These are phyloP conservation scores for Neostethus bicornis DNA, from an alignment of 2,797 vertebrate species.

Conservation along the genomic window DNA sequence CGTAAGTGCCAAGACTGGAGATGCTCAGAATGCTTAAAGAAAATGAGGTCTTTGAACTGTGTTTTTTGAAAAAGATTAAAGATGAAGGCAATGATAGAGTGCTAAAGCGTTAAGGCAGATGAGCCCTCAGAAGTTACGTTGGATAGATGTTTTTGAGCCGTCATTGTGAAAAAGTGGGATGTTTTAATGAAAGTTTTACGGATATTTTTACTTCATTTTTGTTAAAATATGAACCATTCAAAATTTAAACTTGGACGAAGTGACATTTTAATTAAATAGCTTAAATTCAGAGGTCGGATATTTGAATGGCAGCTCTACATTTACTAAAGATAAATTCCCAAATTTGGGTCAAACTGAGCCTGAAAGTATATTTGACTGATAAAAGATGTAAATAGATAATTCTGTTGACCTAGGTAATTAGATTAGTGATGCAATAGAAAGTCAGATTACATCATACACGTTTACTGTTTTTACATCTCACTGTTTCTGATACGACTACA, in stretches of 20 bases:
- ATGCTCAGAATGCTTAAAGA: slow-evolving; percentile 26
- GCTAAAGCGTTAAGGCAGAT: background rate
- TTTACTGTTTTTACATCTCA: too few species aligned
- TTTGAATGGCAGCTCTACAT: too few species aligned
- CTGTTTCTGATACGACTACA: too few species aligned
- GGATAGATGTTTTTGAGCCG: slow-evolving; percentile 4
- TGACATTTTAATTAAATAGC: background rate
- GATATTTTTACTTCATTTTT: background rate
- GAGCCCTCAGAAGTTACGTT: slow-evolving; percentile 13
- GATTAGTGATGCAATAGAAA: too few species aligned
- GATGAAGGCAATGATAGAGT: slow-evolving; percentile 37
- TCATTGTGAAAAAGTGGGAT: background rate
- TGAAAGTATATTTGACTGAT: too few species aligned
- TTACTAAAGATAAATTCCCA: too few species aligned
- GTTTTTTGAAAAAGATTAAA: slow-evolving; percentile 27
- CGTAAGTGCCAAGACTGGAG: slow-evolving; percentile 28
- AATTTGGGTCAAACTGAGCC: too few species aligned
- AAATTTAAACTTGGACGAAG: background rate
- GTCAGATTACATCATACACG: too few species aligned
- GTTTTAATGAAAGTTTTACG: background rate
- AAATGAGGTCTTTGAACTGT: slow-evolving; percentile 36
- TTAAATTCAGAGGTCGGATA: background rate
- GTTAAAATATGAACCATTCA: background rate
- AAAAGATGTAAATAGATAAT: too few species aligned
- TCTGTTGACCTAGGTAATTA: too few species aligned